Conservation (phyloP, 1,140 invertebrate species). For the Drosophila mauritiana region DNA sequence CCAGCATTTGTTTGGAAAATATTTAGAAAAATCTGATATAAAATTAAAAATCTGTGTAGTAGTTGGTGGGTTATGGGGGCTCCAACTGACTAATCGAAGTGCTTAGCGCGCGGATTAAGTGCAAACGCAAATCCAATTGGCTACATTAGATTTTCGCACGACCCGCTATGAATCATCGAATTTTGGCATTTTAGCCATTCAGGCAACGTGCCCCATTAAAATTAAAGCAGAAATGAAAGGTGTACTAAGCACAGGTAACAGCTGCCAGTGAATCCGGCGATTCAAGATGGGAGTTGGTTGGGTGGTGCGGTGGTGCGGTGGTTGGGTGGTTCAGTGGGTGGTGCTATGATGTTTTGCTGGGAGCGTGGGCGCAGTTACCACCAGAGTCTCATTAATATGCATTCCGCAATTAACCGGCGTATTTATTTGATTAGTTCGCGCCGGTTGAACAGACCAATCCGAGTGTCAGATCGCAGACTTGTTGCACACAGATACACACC, state of each 20-base stretch:
- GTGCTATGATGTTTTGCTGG: no score
- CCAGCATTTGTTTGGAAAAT: conserved; percentile 51
- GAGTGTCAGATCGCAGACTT: conserved; percentile 40
- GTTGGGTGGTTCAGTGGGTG: no score
- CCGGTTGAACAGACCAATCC: conserved; percentile 8
- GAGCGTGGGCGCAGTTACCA: conserved; percentile 16
- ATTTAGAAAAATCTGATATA: conserved; percentile 50
- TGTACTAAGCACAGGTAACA: conserved; percentile 36
- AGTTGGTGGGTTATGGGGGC: background rate
- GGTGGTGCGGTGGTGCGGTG: background rate
- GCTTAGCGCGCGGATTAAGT: conserved; percentile 39
- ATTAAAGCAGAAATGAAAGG: conserved; percentile 8
- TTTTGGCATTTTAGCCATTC: conserved; percentile 12
- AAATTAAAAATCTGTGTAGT: conserved; percentile 19
- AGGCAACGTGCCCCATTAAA: conserved; percentile 23
- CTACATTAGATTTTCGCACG: conserved; percentile 14
- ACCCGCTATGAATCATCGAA: conserved; percentile 41
- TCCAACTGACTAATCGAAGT: conserved; percentile 41
- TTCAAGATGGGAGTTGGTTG: background rate
- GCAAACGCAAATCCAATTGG: conserved; percentile 15
- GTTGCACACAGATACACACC: conserved; percentile 28
- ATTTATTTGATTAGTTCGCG: conserved; percentile 45
- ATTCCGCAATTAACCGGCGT: conserved; percentile 40
- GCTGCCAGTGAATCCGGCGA: conserved; percentile 24
- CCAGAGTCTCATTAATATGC: conserved; percentile 50